Base-by-base conservation (phyloP, 2,888 invertebrate species). In the Pocota personata region DNA sequence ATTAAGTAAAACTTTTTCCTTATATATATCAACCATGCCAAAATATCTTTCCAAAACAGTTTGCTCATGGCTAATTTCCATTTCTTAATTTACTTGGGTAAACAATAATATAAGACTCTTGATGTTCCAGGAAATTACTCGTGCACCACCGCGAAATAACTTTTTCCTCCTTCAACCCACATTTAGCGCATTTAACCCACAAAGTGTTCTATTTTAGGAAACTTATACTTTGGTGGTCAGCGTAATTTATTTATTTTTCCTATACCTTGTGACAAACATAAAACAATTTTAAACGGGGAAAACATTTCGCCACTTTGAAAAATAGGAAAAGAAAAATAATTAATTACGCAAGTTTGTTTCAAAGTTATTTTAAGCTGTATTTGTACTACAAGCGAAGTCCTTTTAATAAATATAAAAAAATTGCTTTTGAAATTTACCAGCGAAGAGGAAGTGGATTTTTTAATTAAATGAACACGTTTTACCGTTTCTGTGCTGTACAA, bases 181-280 rank as follows among this genome's bases (percentile, higher is more conserved):
- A 48, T 48, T 48, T 21, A 2, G 48, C 48, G 48, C 21, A 48
- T 46, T 46, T 21, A 21, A 32, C 27, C 67, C 55, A 67, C 55
- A 67, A 67, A 55, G 40, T 55, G 40, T 48, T 30, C 37, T 37
- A 55, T 55, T 62, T 73, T 37, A 6, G 2, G 40, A 0, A 12
- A 52, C 8, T 24, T 43, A n/a, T n/a, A 40, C 32, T 30, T 30
- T 14, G 35, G 52, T 73, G 62, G 73, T 52, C 73, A 73, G 62
- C 62, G 52, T 40, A 52, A 62, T 73, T 73, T 43, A 52, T 73
- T 73, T 73, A 52, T 52, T 62, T 60, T 73, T 40, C 40, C 2
- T 14, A 30, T 30, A 16, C 55, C 55, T 14, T 55, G n/a, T n/a
- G 55, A 10, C 30, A 24, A 8, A 16, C 30, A 30, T 14, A 24